Evolutionary conservation across 1,140 invertebrate genomes (phyloP).

Genomic region (Babylonia areolata): DNA sequence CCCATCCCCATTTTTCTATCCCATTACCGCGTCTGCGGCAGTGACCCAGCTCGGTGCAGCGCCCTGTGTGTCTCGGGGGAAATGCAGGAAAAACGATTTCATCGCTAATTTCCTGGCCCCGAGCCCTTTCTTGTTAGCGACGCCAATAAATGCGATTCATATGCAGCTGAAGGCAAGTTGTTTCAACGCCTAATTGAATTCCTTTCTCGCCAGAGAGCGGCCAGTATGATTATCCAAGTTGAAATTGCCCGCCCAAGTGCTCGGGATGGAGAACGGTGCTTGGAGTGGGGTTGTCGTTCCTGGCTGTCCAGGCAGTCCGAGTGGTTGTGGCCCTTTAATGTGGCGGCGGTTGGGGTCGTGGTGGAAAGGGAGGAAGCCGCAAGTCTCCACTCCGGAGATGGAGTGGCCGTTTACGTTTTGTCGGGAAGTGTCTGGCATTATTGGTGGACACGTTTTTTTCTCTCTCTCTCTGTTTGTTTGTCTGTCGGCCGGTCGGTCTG

Average conservation of each 20-base stretch:
- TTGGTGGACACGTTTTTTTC: neutral
- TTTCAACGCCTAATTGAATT: slow-evolving; percentile 26
- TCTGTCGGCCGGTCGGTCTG: neutral
- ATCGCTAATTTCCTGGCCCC: neutral
- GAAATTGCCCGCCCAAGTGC: slow-evolving; percentile 6
- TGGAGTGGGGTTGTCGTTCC: neutral
- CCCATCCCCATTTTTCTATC: too few relatives aligned
- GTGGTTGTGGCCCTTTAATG: neutral
- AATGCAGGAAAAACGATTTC: slow-evolving; percentile 4
- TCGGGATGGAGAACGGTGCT: neutral
- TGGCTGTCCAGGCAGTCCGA: neutral
- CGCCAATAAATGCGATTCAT: slow-evolving; percentile 27
- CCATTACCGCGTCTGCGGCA: too few relatives aligned
- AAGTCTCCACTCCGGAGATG: too few relatives aligned
- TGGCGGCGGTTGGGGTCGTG: too few relatives aligned
- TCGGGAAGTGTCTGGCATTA: too few relatives aligned
- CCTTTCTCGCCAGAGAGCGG: neutral
- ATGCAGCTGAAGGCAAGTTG: slow-evolving; percentile 22
- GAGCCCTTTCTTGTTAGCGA: neutral
- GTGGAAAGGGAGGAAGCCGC: too few relatives aligned
- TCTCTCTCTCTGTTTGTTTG: neutral
- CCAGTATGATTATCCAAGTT: neutral
- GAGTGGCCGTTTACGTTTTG: too few relatives aligned
- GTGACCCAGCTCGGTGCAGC: too few relatives aligned
- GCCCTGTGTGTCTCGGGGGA: too few relatives aligned